phyloP scores from a whole-genome alignment of 2,797 vertebrate species.

The Enteromius trimaculatus region DNA sequence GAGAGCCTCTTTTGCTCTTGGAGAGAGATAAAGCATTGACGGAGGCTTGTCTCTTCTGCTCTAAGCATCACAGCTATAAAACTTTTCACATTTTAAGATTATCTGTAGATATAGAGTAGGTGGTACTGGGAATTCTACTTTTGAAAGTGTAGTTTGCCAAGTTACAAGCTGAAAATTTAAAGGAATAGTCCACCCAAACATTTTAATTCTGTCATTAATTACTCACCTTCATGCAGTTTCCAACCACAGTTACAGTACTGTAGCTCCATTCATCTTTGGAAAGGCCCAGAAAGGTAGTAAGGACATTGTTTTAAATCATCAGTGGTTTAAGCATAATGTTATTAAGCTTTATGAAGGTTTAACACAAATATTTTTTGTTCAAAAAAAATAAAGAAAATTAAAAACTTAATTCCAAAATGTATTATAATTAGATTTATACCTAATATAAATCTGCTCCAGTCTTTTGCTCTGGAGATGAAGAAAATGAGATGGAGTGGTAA shows the following conservation, averaged over 20 bases:
- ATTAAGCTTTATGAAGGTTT: not conserved
- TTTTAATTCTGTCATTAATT: not conserved
- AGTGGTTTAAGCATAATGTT: not conserved
- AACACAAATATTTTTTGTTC: not conserved
- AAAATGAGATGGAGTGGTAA: not conserved
- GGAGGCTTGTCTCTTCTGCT: not conserved
- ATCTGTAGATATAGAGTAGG: not conserved
- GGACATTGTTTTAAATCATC: not conserved
- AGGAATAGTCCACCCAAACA: not conserved
- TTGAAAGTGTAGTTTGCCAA: constrained; percentile 3
- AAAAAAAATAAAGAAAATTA: not conserved
- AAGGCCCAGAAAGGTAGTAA: not conserved
- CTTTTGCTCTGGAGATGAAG: not conserved
- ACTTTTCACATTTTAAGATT: not conserved
- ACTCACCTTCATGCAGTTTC: not conserved
- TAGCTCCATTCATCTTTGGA: too few relatives aligned
- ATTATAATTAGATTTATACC: not conserved
- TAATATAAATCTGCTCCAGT: constrained; percentile 6
- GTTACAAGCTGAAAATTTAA: not conserved
- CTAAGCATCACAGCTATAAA: constrained; percentile 13
- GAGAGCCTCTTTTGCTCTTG: not conserved
- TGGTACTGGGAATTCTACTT: not conserved
- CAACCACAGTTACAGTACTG: too few relatives aligned
- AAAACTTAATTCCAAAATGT: not conserved
- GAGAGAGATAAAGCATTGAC: not conserved